These are phyloP conservation scores for Tolmerus cingulatus DNA, from an alignment of 2,888 invertebrate species.

Conservation along the genomic window DNA sequence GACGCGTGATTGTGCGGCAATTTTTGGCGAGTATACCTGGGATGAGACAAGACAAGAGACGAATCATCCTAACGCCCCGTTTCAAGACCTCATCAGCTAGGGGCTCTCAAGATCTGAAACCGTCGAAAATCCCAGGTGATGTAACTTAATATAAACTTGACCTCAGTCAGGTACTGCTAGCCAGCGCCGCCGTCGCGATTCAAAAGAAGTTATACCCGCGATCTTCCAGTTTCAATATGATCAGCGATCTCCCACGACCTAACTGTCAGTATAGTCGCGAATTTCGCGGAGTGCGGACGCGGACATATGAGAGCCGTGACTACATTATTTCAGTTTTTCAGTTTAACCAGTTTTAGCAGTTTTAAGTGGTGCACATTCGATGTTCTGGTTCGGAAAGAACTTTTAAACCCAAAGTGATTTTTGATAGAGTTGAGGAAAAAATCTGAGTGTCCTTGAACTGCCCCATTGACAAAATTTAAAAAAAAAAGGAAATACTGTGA, in stretches of 20 bases:
- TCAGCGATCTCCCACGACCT: conserved; percentile 47
- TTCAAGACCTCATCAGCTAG: background rate
- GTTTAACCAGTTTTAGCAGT: background rate
- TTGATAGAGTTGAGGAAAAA: background rate
- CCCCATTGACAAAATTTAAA: background rate
- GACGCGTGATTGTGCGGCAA: background rate
- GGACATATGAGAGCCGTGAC: conserved; percentile 6
- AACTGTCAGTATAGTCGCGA: conserved; percentile 47
- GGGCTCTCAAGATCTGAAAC: background rate
- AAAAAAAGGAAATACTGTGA: background rate
- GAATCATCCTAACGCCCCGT: conserved; percentile 1
- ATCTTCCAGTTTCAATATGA: conserved; percentile 46
- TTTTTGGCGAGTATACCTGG: background rate
- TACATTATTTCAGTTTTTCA: background rate
- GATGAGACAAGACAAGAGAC: background rate
- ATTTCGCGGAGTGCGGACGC: conserved; percentile 49
- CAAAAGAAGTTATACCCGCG: background rate
- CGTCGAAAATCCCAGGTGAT: conserved; percentile 41
- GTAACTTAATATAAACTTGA: conserved; percentile 48
- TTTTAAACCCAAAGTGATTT: background rate
- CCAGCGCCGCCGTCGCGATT: background rate
- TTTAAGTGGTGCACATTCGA: background rate
- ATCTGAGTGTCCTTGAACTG: background rate
- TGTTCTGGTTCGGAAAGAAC: background rate
- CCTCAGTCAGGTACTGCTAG: conserved; percentile 44